Evolutionary conservation across 2,113 vertebrate genomes (phyloP).

Genomic region (Dromiciops gliroides): DNA sequence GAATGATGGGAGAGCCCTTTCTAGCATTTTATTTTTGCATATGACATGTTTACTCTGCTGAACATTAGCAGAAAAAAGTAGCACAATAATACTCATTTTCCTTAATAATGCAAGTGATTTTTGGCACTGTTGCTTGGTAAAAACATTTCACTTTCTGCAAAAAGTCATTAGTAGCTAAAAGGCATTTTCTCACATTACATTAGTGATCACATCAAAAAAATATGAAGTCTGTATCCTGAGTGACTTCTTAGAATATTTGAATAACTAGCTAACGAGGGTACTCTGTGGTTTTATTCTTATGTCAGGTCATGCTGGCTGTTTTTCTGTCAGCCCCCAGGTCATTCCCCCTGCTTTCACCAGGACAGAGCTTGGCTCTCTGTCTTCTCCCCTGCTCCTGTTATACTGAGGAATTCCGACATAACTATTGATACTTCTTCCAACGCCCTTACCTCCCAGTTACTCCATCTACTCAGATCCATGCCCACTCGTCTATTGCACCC

Average conservation of each 20-base stretch:
- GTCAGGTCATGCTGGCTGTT: not conserved
- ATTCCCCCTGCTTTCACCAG: not conserved
- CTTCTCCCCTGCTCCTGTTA: not conserved
- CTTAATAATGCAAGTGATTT: not conserved
- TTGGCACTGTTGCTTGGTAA: not conserved
- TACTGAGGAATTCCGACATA: not conserved
- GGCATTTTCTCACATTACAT: not conserved
- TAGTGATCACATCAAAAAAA: not conserved
- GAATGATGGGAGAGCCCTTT: not conserved
- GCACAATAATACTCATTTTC: not conserved
- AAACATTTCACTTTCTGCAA: not conserved
- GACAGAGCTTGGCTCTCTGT: not conserved
- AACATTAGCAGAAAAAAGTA: not conserved
- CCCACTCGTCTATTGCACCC: not conserved
- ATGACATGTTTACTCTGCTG: not conserved
- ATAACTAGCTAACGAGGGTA: not conserved
- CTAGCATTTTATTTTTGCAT: not conserved
- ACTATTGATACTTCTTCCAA: not conserved
- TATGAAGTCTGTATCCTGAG: not conserved
- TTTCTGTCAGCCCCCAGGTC: not conserved
- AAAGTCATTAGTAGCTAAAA: not conserved
- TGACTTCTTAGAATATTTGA: not conserved
- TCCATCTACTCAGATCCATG: not conserved
- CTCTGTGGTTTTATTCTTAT: not conserved
- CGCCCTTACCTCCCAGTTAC: not conserved